Evolutionary conservation across 2,797 vertebrate species (phyloP), one percentile per base, ranked within the genome.

Genomic region (Xenops minutus): DNA sequence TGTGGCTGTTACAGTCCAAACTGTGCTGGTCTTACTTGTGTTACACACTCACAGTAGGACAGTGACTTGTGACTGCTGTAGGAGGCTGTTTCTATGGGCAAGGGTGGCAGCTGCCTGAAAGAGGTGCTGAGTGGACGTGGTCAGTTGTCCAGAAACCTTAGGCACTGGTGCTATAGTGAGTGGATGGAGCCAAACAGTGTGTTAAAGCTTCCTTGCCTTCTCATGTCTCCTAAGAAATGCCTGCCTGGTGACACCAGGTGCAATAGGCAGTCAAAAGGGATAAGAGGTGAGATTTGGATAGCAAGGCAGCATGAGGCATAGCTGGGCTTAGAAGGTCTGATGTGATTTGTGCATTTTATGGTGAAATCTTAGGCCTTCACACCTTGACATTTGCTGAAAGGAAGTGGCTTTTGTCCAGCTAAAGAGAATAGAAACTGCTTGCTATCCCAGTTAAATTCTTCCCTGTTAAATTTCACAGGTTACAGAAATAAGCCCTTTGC

Each of bases 401-500:
- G 20, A 48, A 62, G 12, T 64, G 34, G 20, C 24, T 91, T 29
- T 26, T 43, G 55, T 46, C 26, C 41, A 74, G 0, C 14, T 74
- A 43, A 91, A 76, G 32, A 58, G 36, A 66, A 62, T 5, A 26
- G 43, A 95, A 91, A 62, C 15, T 29, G 9, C 56, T 81, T 82
- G 43, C 75, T 83, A 58, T 44, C 51, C 24, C 32, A 80, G 64
- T 51, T n/a, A 94, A 90, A 83, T 78, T 82, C 51, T 85, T 80
- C 56, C 39, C 36, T 36, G 61, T 85, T 73, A 80, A 74, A 64
- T 58, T 46, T 83, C 55, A 30, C 51, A 74, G 26, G 23, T 71
- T 86, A 84, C 87, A 43, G 64, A 91, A 93, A 92, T 52, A 92
- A 84, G 49, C 21, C 7, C 58, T 68, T 67, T 68, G 44, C 24